phyloP scores from a whole-genome alignment of 2,888 invertebrate genomes.

The Chesias legatella region DNA sequence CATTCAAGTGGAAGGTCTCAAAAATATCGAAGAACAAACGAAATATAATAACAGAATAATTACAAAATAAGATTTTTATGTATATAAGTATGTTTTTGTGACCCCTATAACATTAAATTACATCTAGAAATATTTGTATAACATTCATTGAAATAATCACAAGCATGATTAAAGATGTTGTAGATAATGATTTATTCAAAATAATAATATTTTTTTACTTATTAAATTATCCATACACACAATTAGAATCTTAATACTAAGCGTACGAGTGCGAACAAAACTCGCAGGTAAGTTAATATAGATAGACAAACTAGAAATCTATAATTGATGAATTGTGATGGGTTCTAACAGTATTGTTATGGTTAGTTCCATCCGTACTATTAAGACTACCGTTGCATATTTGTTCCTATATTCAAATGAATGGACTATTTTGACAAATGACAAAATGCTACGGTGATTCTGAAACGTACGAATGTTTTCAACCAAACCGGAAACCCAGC shows the following conservation, averaged over 20 bases:
- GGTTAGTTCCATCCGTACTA: too few species aligned
- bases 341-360: too few species aligned
- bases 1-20: constrained; percentile 8
- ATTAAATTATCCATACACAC: constrained; percentile 16
- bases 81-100: constrained; percentile 28
- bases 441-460: too few species aligned
- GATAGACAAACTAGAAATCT: background rate
- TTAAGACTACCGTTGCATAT: too few species aligned
- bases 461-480: too few species aligned
- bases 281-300: background rate
- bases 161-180: constrained; percentile 20
- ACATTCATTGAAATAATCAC: constrained; percentile 26
- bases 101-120: constrained; percentile 32
- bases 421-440: too few species aligned
- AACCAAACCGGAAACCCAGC: too few species aligned
- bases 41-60: constrained; percentile 17
- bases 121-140: constrained; percentile 25
- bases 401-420: too few species aligned
- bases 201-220: constrained; percentile 9
- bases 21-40: constrained; percentile 5
- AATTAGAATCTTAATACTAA: constrained; percentile 10
- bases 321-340: background rate
- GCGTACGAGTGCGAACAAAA: constrained; percentile 8
- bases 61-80: constrained; percentile 18
- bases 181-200: constrained; percentile 19